phyloP scores from a whole-genome alignment of 2,113 vertebrate species.

The Scopus umbretta region DNA sequence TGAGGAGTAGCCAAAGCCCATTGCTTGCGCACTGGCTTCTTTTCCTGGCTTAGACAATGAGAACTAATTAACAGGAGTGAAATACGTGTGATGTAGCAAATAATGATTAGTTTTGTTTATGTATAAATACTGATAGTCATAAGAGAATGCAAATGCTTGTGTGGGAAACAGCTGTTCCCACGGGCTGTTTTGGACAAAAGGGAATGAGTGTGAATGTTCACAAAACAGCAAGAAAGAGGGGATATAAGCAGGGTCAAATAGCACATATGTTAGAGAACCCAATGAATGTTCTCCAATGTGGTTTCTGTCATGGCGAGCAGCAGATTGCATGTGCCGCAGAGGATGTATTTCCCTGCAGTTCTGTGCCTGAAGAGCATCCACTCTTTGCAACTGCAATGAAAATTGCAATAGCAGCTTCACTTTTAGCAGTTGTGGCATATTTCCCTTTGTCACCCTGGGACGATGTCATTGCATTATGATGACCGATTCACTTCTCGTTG shows the following conservation, averaged over 20 bases:
- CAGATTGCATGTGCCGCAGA: not conserved
- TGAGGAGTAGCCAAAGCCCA: not conserved
- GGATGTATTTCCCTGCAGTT: fast-evolving
- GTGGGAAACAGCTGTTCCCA: not conserved
- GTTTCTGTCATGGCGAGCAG: not conserved
- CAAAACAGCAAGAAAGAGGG: not conserved
- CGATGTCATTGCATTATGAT: not conserved
- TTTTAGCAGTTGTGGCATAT: not conserved
- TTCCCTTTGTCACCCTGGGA: not conserved
- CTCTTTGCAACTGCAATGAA: not conserved
- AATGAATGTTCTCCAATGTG: not conserved
- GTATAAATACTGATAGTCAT: not conserved
- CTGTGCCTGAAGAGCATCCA: not conserved
- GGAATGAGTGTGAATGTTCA: not conserved
- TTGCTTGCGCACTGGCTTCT: not conserved
- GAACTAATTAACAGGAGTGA: not conserved
- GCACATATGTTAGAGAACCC: not conserved
- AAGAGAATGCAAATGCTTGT: not conserved
- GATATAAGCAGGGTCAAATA: not conserved
- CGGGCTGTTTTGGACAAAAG: not conserved
- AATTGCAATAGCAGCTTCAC: not conserved
- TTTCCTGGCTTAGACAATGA: not conserved
- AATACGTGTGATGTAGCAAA: not conserved
- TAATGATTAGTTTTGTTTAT: not conserved
- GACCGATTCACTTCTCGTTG: not conserved